Percentiles rank a stretch among this genome's conserved stretches.
These are phyloP conservation scores for Novumbra hubbsi DNA, from an alignment of 2,797 vertebrate species.

Conservation along the genomic window DNA sequence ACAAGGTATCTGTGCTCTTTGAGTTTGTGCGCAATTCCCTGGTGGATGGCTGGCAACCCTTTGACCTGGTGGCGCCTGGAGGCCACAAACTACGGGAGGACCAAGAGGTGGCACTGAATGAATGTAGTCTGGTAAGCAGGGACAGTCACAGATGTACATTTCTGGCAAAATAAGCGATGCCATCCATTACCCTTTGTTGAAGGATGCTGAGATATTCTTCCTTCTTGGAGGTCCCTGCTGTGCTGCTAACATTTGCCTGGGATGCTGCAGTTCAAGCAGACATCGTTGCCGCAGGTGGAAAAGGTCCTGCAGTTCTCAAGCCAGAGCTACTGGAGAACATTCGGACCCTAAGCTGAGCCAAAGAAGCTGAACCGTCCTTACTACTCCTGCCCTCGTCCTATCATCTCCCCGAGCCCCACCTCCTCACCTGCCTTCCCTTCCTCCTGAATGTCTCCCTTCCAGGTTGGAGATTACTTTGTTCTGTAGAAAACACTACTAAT, in stretches of 20 bases:
- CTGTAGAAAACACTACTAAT: constrained; percentile 15
- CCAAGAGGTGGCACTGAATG: constrained; percentile 77
- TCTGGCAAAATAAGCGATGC: neutral
- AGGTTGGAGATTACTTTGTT: constrained; percentile 24
- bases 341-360: constrained; percentile 77
- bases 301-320: constrained; percentile 69
- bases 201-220: neutral
- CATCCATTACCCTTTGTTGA: neutral
- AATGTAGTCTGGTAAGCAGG: constrained; percentile 86
- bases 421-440: neutral
- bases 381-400: neutral
- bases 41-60: constrained; percentile 90
- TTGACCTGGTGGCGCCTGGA: constrained; percentile 87
- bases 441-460: constrained; percentile 3
- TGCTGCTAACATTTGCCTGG: constrained; percentile 86
- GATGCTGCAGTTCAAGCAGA: constrained; percentile 84
- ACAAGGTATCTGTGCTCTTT: constrained; percentile 78
- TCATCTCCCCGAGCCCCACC: neutral
- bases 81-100: constrained; percentile 83
- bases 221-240: constrained; percentile 82
- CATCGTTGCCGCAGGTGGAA: constrained; percentile 75
- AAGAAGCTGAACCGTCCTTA: constrained; percentile 22
- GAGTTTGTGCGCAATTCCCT: constrained; percentile 84
- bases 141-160: neutral
- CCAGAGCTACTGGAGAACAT: constrained; percentile 75